Conservation (phyloP, 2,888 invertebrate genomes). For the Pantelozetes paolii region DNA sequence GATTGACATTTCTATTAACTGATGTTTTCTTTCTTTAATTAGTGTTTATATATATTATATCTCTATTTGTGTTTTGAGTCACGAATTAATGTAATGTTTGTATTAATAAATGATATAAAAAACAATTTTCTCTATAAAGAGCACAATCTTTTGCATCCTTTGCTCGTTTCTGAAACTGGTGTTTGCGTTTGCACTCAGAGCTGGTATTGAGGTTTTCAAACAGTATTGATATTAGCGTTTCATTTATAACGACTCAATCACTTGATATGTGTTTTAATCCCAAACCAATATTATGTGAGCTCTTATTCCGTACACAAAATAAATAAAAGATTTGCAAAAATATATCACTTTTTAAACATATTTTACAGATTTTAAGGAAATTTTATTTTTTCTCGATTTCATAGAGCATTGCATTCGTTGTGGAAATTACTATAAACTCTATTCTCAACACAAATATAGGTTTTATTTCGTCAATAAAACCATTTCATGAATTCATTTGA, state of each 20-base stretch:
- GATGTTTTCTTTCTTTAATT: too few species aligned
- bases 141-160: conserved; percentile 28
- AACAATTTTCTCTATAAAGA: background rate
- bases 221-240: background rate
- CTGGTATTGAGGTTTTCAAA: conserved; percentile 14
- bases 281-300: background rate
- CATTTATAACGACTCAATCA: background rate
- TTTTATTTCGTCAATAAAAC: conserved; percentile 10
- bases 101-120: too few species aligned
- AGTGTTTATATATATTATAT: too few species aligned
- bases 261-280: background rate
- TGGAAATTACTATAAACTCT: conserved; percentile 1
- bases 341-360: background rate
- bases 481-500: background rate
- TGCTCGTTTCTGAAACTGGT: background rate
- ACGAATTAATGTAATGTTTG: too few species aligned
- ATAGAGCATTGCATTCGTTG: conserved; percentile 1
- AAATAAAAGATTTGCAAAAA: background rate
- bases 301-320: background rate
- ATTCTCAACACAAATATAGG: conserved; percentile 10
- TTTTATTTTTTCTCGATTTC: conserved; percentile 19
- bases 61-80: too few species aligned
- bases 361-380: conserved; percentile 8
- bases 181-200: conserved; percentile 21
- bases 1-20: too few species aligned